Evolutionary conservation across 2,797 vertebrate species (phyloP), one percentile per base, ranked within the genome.

Genomic region (Coregonus sp.): DNA sequence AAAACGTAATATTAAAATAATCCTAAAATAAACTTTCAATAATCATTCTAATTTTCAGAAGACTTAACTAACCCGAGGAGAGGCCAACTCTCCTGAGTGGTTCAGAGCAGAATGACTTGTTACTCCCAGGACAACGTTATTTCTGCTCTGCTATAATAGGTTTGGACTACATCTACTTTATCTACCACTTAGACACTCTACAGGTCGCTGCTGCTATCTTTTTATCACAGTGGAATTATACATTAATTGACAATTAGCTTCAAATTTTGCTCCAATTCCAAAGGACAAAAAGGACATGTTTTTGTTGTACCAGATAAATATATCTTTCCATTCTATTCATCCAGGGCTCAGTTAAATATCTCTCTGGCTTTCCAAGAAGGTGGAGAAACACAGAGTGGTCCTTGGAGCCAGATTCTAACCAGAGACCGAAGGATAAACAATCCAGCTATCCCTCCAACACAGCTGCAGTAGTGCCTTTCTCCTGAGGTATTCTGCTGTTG

Each of bases 111-210:
- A 83, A 80, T 76, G 72, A 80, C 75, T 81, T 82, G 52, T 70
- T 40, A 80, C 63, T 75, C 83, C 78, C 78, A 29, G 1, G 74
- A 29, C 56, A 9, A 40, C 70, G 75, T 74, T 82, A 80, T 82
- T 84, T 84, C 72, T 80, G 80, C 75, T 61, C 75, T 47, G 51
- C 72, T 84, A 75, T 78, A 80, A 84, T 80, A 76, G 75, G 75
- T 72, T 82, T 66, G 72, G 68, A 74, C 74, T 74, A 71, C 54
- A 76, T 81, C 59, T 76, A 74, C 37, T 25, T 25, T 25, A 25
- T 25, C 25, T 25, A 25, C 25, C 25, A 25, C 25, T 1, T 25
- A 25, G 25, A 67, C n/a, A 54, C 76, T 78, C 66, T 40, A 80
- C 71, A 74, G 52, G 79, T 47, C 31, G 14, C 40, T 61, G 54